phyloP scores from a whole-genome alignment of 2,888 invertebrate species.

The Pterostichus madidus region DNA sequence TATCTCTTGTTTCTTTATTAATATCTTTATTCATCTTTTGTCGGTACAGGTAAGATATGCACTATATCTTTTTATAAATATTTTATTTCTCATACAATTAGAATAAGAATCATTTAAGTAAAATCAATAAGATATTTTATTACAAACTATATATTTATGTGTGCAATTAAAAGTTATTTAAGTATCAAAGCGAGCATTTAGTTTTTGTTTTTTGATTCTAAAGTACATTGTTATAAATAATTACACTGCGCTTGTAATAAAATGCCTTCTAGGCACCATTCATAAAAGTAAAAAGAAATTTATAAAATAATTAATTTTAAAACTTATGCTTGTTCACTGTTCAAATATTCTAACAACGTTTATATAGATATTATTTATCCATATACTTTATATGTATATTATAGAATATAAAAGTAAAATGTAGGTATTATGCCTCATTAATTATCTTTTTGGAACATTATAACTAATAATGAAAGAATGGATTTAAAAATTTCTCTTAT shows the following conservation, averaged over 20 bases:
- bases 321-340: no score
- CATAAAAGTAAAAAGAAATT: not conserved
- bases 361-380: no score
- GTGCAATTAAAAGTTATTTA: not conserved
- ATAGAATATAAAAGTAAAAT: no score
- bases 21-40: slow-evolving; percentile 90
- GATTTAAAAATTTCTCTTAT: no score
- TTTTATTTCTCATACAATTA: no score
- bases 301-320: not conserved
- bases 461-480: no score
- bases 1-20: slow-evolving; percentile 87
- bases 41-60: slow-evolving; percentile 84
- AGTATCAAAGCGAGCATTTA: not conserved
- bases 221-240: not conserved
- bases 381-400: no score
- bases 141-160: not conserved
- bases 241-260: not conserved
- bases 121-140: not conserved
- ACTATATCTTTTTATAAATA: not conserved
- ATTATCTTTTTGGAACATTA: no score
- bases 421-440: no score
- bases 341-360: no score
- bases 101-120: not conserved
- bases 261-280: not conserved
- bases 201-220: not conserved